Evolutionary conservation across 2,797 vertebrate genomes (phyloP).

Genomic region (Dipus sagitta): DNA sequence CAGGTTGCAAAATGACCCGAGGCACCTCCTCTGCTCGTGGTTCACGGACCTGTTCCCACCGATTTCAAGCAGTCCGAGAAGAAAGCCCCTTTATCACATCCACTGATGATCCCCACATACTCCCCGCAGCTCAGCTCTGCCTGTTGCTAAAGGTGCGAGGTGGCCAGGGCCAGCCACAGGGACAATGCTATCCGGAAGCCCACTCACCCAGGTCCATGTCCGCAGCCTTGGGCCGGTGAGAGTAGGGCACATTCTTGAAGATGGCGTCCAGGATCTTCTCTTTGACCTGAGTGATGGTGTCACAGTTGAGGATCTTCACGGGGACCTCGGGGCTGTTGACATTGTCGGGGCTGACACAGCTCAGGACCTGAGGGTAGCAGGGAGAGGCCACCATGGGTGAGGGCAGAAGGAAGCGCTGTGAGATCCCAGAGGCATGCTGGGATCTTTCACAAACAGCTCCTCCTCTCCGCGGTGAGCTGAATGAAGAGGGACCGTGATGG

Average conservation of each 20-base stretch:
- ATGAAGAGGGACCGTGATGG: not conserved
- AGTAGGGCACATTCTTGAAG: conserved; percentile 98
- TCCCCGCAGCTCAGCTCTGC: not conserved
- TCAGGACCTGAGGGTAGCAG: conserved; percentile 91
- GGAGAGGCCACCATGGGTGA: not conserved
- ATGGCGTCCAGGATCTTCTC: conserved; percentile 99
- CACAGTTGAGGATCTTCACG: conserved; percentile 97
- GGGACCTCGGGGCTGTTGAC: conserved; percentile 97
- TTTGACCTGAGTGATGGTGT: conserved; percentile 98
- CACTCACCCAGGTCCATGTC: conserved; percentile 97
- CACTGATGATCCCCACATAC: not conserved
- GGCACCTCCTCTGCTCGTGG: not conserved
- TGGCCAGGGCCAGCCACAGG: accelerated
- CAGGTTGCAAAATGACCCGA: not conserved
- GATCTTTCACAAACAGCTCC: no score
- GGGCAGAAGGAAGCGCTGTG: not conserved
- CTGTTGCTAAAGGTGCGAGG: not conserved
- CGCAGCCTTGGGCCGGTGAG: conserved; percentile 96
- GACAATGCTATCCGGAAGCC: not conserved
- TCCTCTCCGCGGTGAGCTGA: not conserved
- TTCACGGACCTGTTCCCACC: not conserved
- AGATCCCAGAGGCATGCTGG: not conserved
- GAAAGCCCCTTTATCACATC: accelerated
- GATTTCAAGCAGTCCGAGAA: not conserved
- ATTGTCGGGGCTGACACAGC: conserved; percentile 97